Base-by-base conservation (phyloP, 23 tunicate genomes). In the Halocynthia roretzi region DNA sequence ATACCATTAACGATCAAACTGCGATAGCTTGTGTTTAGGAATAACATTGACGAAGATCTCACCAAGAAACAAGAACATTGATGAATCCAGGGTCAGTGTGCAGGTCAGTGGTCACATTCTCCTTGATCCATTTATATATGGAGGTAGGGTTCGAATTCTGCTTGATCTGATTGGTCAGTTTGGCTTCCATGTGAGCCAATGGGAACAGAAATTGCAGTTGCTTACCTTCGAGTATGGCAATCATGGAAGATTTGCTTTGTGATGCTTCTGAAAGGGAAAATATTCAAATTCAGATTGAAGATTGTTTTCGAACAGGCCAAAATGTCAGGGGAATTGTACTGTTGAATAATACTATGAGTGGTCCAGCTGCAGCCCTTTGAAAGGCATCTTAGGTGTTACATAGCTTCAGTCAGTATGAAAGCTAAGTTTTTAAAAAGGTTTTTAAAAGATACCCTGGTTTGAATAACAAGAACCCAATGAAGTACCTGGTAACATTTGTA, bases 141-240 rank as follows among this genome's bases (percentile, higher is more conserved):
- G 68, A 77, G 5, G 67, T 7, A 2, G 84, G 84, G 20, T 80
- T 31, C 8, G 84, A 80, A 54, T 83, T 68, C 22, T 62, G 50
- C n/a, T 57, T 62, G 9, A 88, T 81, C 72, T 83, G 87, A 44
- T 67, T 44, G 71, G 61, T 51, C n/a, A 88, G 73, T 52, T 77
- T 61, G 7, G 69, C 51, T 68, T 88, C 94, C 67, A 88, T 78
- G 7, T 71, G 80, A 15, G 78, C 83, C 52, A 88, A 81, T 7
- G 94, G 94, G 77, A 78, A 71, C 5, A 88, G 84, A 58, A 82
- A 88, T 17, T 40, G 50, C n/a, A 88, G 81, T 22, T 87, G 85
- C 69, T 86, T 86, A 50, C 84, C 80, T 22, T 80, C 63, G 6
- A 86, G 77, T n/a, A 86, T 80, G 62, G 84, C 81, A 10, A 80